Base-by-base conservation (phyloP, 2,888 invertebrate genomes). In the Volucella zonaria region DNA sequence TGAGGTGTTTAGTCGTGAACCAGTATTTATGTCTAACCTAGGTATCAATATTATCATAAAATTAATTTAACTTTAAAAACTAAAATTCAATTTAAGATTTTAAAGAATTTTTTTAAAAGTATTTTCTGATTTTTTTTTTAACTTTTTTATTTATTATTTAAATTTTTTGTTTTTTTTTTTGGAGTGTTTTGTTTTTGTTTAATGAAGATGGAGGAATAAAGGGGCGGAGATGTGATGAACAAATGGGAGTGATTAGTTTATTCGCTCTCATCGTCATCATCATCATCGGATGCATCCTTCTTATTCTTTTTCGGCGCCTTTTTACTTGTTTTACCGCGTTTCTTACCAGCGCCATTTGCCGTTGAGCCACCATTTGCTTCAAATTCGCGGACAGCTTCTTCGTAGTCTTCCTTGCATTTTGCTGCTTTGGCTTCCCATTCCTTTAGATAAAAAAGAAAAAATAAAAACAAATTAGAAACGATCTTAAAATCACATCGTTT, bases 391-490 rank as follows among this genome's bases (percentile, higher is more conserved):
- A 99, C 96, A 66, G 96, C 97, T 89, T 94, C 95, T 81, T 95
- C 94, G 91, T 99, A 99, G 85, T 97, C 95, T 90, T 97, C 96
- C 92, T 98, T 99, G 10, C 96, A 96, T 91, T 96, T 95, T 4
- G 95, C 95, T 2, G 97, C 97, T 91, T 97, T 96, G 83, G 95
- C 95, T 88, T 99, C 98, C 97, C 97, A 99, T 92, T 97, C 96
- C 96, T 96, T 23, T 8, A 52, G 64, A 43, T 43, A 47, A 14
- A 52, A 45, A 23, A 3, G 18, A 2, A 23, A 18, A 1, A 23
- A 23, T 23, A 47, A 47, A 31, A 45, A 58, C 31, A 31, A 61
- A 40, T 15, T 3, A 23, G 12, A 6, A 42, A 64, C 11, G 18
- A 47, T 49, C 45, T 18, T 15, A 40, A n/a, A 10, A 38, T 11